Percentiles rank a stretch among this genome's conserved stretches.
These are phyloP conservation scores for Zaprionus bogoriensis DNA, from an alignment of 2,888 invertebrate species.

Conservation along the genomic window DNA sequence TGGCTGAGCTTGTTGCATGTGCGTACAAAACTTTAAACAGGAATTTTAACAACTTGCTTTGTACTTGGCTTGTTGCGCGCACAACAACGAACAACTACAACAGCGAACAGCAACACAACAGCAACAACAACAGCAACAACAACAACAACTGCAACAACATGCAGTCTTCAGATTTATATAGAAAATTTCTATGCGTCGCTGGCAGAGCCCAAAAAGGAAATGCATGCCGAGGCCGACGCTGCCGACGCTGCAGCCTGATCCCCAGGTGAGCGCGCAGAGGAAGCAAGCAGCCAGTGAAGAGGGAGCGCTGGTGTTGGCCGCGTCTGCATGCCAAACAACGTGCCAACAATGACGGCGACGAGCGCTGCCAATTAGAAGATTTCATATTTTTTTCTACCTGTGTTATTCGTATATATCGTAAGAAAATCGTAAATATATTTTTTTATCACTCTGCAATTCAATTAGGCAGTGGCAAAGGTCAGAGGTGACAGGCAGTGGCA, in stretches of 20 bases:
- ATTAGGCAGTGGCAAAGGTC: slow-evolving; percentile 46
- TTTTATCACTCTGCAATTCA: slow-evolving; percentile 42
- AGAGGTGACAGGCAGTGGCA: no score
- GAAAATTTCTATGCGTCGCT: slow-evolving; percentile 69
- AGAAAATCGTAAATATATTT: slow-evolving; percentile 1
- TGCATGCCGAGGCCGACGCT: slow-evolving; percentile 59
- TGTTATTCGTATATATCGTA: no score
- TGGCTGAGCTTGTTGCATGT: slow-evolving; percentile 61
- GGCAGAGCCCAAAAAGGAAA: slow-evolving; percentile 71
- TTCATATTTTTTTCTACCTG: slow-evolving; percentile 58
- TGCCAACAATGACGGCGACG: slow-evolving; percentile 61
- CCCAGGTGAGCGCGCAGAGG: not conserved
- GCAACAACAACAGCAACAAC: slow-evolving; percentile 35
- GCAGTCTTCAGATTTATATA: slow-evolving; percentile 69
- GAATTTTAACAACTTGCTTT: slow-evolving; percentile 78
- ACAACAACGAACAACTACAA: slow-evolving; percentile 19
- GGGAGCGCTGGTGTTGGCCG: slow-evolving; percentile 24
- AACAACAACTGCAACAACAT: slow-evolving; percentile 49
- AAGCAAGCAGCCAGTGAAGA: no score
- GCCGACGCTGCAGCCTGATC: slow-evolving; percentile 12
- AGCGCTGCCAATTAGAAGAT: slow-evolving; percentile 69
- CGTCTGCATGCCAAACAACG: slow-evolving; percentile 71
- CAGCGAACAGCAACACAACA: slow-evolving; percentile 30
- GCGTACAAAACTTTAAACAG: slow-evolving; percentile 78
- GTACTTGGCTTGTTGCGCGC: slow-evolving; percentile 66